phyloP scores from a whole-genome alignment of 2,888 invertebrate genomes.

The Perizoma flavofasciatum region DNA sequence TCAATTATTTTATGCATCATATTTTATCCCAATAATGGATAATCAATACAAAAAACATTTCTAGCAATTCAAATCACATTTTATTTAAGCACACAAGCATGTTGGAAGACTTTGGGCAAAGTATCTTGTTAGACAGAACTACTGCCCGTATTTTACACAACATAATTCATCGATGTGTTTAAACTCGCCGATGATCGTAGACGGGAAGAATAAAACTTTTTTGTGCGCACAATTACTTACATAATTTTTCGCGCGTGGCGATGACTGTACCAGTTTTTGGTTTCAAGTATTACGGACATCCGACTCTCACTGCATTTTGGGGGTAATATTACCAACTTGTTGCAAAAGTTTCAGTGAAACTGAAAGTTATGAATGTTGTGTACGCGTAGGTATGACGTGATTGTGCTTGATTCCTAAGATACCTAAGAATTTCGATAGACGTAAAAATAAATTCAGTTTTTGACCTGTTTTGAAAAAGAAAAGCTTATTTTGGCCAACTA shows the following conservation, averaged over 20 bases:
- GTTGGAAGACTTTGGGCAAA: background rate
- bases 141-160: constrained; percentile 28
- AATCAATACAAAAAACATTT: too few relatives aligned
- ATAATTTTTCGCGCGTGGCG: constrained; percentile 23
- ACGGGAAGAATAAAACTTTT: constrained; percentile 42
- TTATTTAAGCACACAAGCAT: constrained; percentile 6
- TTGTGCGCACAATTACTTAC: constrained; percentile 34
- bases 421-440: too few relatives aligned
- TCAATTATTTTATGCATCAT: too few relatives aligned
- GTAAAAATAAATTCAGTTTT: too few relatives aligned
- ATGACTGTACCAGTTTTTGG: constrained; percentile 31
- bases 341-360: constrained; percentile 12
- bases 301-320: constrained; percentile 37
- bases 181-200: constrained; percentile 41
- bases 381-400: too few relatives aligned
- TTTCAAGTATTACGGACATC: constrained; percentile 26
- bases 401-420: too few relatives aligned
- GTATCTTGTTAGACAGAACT: constrained; percentile 31
- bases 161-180: constrained; percentile 43
- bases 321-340: background rate
- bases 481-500: too few relatives aligned
- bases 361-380: constrained; percentile 10
- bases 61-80: background rate
- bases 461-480: too few relatives aligned
- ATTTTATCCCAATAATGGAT: too few relatives aligned